Percentiles rank a stretch among this genome's conserved stretches.
Conservation (phyloP, 92 coral and sea anemone genomes). For the Palythoa heliodiscus region DNA sequence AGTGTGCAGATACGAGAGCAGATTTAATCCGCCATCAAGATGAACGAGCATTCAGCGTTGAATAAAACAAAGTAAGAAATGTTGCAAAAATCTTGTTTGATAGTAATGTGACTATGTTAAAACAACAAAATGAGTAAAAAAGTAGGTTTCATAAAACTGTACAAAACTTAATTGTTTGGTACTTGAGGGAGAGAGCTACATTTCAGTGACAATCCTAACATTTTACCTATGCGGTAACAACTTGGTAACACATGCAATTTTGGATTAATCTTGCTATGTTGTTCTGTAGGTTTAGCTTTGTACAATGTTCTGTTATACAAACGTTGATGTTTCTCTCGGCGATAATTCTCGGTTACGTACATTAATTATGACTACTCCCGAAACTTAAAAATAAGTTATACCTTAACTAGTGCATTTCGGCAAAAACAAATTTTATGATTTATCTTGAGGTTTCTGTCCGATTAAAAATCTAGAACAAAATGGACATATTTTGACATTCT, state of each 20-base stretch:
- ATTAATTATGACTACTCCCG: background rate
- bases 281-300: constrained; percentile 12
- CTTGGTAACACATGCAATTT: background rate
- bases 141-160: constrained; percentile 19
- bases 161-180: background rate
- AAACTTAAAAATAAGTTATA: background rate
- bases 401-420: background rate
- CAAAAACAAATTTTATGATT: background rate
- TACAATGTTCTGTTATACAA: constrained; percentile 11
- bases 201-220: background rate
- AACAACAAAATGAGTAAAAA: constrained; percentile 31
- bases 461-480: background rate
- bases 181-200: background rate
- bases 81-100: background rate
- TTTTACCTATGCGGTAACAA: background rate
- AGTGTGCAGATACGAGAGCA: background rate
- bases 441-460: background rate
- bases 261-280: background rate
- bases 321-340: background rate
- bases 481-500: background rate
- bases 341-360: background rate
- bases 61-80: constrained; percentile 21
- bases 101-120: background rate
- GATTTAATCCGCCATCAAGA: constrained; percentile 5
- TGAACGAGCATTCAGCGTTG: background rate